Conservation (phyloP, 37 sponge, comb jelly and placozoan genomes). For the Halichondria panicea region DNA sequence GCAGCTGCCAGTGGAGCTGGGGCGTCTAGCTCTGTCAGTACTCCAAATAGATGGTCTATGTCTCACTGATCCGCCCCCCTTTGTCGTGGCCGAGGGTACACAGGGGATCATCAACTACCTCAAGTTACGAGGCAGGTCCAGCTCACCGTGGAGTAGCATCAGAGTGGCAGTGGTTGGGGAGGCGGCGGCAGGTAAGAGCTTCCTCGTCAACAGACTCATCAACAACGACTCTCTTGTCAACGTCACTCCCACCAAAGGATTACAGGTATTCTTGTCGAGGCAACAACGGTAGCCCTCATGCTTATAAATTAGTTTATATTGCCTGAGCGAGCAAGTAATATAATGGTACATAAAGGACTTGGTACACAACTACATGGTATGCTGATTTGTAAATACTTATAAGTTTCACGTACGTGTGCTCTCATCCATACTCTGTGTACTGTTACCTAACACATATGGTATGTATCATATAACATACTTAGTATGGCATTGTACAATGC, state of each 20-base stretch:
- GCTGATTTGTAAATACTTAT: too few species aligned
- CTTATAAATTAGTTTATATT: too few species aligned
- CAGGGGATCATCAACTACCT: slow-evolving; percentile 36
- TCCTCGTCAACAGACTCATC: slow-evolving; percentile 38
- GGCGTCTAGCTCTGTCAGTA: slow-evolving; percentile 8
- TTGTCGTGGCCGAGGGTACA: slow-evolving; percentile 23
- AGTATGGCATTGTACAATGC: too few species aligned
- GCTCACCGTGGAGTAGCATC: slow-evolving; percentile 30
- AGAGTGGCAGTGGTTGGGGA: slow-evolving; percentile 63
- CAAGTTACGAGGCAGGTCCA: not conserved
- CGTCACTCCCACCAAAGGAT: slow-evolving; percentile 40
- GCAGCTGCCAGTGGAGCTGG: slow-evolving; percentile 24
- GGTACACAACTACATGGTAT: too few species aligned
- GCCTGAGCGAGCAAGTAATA: too few species aligned
- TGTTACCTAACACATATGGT: too few species aligned
- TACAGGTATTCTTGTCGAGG: slow-evolving; percentile 30
- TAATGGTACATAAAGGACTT: too few species aligned
- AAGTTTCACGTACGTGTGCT: too few species aligned
- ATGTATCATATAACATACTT: too few species aligned
- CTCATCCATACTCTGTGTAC: too few species aligned
- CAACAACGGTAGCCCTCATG: too few species aligned
- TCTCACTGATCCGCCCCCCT: slow-evolving; percentile 51
- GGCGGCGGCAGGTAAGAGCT: slow-evolving; percentile 47
- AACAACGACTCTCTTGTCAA: too few species aligned
- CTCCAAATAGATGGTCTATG: slow-evolving; percentile 37